Evolutionary conservation across 2,888 invertebrate species (phyloP).

Genomic region (Philonicus albiceps): DNA sequence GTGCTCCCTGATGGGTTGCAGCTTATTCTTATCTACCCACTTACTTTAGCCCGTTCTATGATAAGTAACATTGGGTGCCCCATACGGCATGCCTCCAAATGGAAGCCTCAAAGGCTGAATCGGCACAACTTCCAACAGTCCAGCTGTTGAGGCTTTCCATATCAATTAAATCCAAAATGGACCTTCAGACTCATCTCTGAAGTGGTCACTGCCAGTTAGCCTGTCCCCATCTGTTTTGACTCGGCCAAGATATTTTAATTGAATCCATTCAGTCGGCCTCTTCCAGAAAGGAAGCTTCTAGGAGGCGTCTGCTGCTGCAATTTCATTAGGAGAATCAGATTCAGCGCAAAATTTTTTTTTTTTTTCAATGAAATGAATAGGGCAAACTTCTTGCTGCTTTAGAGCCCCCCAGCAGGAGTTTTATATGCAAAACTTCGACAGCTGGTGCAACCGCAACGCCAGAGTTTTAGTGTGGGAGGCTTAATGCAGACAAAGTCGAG

Average conservation of each 20-base stretch:
- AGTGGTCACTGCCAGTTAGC: background rate
- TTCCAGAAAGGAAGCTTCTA: background rate
- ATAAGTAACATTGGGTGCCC: background rate
- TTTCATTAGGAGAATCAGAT: background rate
- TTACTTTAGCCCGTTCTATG: background rate
- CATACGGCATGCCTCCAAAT: background rate
- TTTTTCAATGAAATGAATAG: background rate
- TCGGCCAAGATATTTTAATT: background rate
- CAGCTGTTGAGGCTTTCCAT: background rate
- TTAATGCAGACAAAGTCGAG: background rate
- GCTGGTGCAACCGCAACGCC: background rate
- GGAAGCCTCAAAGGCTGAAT: background rate
- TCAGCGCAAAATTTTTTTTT: background rate
- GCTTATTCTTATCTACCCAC: background rate
- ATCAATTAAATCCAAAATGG: slow-evolving; percentile 16
- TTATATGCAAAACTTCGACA: background rate
- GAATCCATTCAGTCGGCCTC: background rate
- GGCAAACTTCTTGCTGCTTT: background rate
- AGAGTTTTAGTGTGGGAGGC: background rate
- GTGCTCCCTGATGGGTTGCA: background rate
- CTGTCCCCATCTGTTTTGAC: background rate
- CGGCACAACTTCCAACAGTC: background rate
- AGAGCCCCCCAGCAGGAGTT: background rate
- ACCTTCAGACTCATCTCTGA: background rate
- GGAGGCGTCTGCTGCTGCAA: background rate